Evolutionary conservation across 2,888 invertebrate genomes (phyloP).

Genomic region (Melipona beecheii): DNA sequence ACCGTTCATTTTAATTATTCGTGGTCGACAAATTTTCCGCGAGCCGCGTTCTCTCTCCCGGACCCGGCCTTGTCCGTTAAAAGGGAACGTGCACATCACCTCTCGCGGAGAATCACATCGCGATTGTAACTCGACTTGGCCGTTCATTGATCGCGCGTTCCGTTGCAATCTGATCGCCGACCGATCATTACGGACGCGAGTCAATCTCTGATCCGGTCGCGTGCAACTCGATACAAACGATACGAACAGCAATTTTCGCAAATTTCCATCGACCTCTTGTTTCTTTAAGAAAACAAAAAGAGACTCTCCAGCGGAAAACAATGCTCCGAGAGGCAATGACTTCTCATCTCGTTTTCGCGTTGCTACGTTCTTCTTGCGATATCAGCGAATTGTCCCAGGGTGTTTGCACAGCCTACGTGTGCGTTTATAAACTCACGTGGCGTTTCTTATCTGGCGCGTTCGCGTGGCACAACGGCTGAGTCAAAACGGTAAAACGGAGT

Average conservation of each 20-base stretch:
- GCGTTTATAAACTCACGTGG: constrained; percentile 1
- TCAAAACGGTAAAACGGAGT: constrained; percentile 48
- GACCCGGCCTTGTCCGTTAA: constrained; percentile 1
- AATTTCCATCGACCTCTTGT: background rate
- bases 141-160: constrained; percentile 48
- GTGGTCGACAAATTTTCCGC: constrained; percentile 2
- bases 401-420: background rate
- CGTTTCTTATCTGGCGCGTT: constrained; percentile 8
- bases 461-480: constrained; percentile 30
- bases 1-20: constrained; percentile 34
- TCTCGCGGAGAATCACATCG: background rate
- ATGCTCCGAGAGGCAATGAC: background rate
- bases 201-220: constrained; percentile 37
- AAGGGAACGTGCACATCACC: constrained; percentile 5
- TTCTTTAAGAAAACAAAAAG: background rate
- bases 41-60: background rate
- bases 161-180: constrained; percentile 46
- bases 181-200: constrained; percentile 30
- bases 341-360: background rate
- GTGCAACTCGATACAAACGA: background rate
- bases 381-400: background rate
- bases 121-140: constrained; percentile 46
- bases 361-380: background rate
- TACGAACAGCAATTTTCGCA: background rate
- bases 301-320: background rate